Base-by-base conservation (phyloP, 1,140 invertebrate genomes). In the Oncopodura yosiiana region DNA sequence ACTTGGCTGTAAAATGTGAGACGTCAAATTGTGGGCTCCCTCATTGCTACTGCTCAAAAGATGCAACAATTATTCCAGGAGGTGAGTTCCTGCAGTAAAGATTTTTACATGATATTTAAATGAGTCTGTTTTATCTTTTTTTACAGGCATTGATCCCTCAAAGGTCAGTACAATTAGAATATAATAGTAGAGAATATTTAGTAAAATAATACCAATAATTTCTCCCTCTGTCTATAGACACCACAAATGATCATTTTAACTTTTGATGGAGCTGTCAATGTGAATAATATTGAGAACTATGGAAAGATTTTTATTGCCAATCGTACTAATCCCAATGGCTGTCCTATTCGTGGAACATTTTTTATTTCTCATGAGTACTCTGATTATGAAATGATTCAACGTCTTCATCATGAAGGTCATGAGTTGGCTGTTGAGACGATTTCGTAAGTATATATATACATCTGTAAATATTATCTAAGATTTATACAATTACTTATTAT, bases 341-440 rank as follows among this genome's bases (percentile, higher is more conserved):
- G 92, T 69, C 78, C 82, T 1, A 84, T 95, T 37, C 82, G 80
- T 55, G 91, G 87, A 58, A 96, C 92, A 3, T 94, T 95, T 73
- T 96, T 95, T 71, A 78, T 94, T 56, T 87, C 91, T 6, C 90
- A 95, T 68, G 89, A 94, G 69, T 94, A 91, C 72, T 91, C 87
- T 65, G 90, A 95, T 71, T 95, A 95, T 71, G 86, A 86, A 51
- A 85, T 89, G 78, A 86, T 94, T 5, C 87, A 94, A 69, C 74
- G 85, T 62, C 73, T 94, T 30, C 89, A 89, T 46, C 82, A 86
- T 65, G 80, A 85, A 59, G 89, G 90, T 26, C 86, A 94, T 63
- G 92, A 96, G 76, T 90, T 95, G 60, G 91, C 81, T 14, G 84
- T 87, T 3, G 87, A 92, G 69, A 93, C 86, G 24, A 84, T 89